Evolutionary conservation across 2,113 vertebrate genomes (phyloP).

Genomic region (Phaethornis superciliosus): DNA sequence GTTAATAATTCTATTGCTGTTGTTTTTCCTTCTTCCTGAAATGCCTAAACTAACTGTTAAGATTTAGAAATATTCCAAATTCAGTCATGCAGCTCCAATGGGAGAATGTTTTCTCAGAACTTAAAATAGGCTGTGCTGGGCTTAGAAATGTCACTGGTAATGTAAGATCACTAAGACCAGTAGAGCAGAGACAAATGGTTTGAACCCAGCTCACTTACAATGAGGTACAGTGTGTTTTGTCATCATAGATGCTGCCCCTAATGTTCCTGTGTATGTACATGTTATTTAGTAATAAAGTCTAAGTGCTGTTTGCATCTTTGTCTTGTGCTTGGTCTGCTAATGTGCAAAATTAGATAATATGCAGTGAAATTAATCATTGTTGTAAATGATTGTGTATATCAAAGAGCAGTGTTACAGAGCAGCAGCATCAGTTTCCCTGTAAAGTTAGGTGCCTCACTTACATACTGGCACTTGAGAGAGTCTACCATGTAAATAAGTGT

Average conservation of each 20-base stretch:
- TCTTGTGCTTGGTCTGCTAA: background rate
- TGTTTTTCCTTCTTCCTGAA: background rate
- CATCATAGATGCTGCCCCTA: background rate
- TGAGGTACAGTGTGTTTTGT: background rate
- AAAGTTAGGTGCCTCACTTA: background rate
- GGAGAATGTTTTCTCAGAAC: background rate
- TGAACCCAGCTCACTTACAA: background rate
- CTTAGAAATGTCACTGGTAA: background rate
- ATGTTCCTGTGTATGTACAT: background rate
- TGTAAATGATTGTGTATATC: background rate
- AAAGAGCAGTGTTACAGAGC: background rate
- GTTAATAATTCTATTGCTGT: background rate
- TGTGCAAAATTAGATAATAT: background rate
- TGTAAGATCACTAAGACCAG: background rate
- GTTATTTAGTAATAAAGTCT: background rate
- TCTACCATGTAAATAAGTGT: background rate
- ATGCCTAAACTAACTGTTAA: background rate
- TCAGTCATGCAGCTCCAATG: background rate
- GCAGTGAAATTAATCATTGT: background rate
- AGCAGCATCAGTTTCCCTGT: background rate
- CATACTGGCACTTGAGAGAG: background rate
- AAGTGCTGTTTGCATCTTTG: background rate
- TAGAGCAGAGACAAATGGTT: background rate
- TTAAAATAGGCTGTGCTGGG: background rate
- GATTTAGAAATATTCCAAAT: background rate